phyloP scores from a whole-genome alignment of 2,797 vertebrate genomes.

The Diceros bicornis region DNA sequence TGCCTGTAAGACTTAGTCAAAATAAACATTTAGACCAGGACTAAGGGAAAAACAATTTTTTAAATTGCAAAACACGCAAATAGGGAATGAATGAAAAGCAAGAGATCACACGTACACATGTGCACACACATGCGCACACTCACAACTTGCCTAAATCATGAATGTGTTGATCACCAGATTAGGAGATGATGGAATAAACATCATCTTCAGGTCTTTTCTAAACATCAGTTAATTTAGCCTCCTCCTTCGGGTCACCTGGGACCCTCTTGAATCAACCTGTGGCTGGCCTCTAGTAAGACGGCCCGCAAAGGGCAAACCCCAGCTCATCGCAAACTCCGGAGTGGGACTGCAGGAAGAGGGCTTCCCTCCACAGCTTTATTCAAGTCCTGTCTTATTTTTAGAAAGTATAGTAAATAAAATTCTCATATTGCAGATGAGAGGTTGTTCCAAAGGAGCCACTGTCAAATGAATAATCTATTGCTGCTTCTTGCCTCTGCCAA shows the following conservation, averaged over 20 bases:
- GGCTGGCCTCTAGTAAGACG: neutral
- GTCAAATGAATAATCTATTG: neutral
- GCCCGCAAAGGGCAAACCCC: neutral
- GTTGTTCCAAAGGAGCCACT: neutral
- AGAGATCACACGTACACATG: neutral
- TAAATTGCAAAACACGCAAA: neutral
- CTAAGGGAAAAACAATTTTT: neutral
- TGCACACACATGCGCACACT: neutral
- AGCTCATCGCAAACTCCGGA: neutral
- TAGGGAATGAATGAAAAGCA: neutral
- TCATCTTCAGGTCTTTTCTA: neutral
- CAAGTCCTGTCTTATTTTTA: neutral
- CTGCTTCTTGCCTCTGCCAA: neutral
- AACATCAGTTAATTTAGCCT: neutral
- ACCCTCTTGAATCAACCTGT: neutral
- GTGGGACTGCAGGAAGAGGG: neutral
- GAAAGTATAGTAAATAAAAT: slow-evolving; percentile 28
- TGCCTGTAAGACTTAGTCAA: neutral
- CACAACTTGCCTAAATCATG: neutral
- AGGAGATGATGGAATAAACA: neutral
- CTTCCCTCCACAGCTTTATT: neutral
- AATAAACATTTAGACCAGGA: neutral
- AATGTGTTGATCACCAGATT: neutral
- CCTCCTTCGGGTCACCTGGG: neutral
- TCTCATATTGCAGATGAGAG: neutral